Base-by-base conservation (phyloP, 2,888 invertebrate species). In the Alloscopus bannaensis region DNA sequence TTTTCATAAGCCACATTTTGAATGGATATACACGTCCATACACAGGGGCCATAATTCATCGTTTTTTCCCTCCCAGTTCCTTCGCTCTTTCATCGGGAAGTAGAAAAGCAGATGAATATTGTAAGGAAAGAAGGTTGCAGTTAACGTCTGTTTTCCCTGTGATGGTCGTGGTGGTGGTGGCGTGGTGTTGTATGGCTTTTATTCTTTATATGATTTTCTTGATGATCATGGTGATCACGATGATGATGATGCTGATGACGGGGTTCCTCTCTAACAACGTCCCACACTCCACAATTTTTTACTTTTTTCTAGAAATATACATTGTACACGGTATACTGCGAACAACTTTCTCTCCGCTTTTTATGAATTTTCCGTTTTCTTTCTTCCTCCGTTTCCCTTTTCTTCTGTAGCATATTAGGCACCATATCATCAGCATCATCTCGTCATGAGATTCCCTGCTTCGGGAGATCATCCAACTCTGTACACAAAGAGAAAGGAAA, bases 361-460 rank as follows among this genome's bases (percentile, higher is more conserved):
- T 66, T 75, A 66, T 75, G 66, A 75, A 73, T 59, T 75, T 75
- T 50, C 75, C 73, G 64, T 73, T 75, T 75, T 66, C 59, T 75
- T 68, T 75, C 66, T 68, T 50, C 59, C 60, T 66, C 57, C 60
- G 47, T 66, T 20, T 28, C 20, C 60, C 29, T 57, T 65, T n/a
- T 45, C 42, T 20, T 40, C 45, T 28, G 52, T n/a, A 62, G 22
- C 26, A 42, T 42, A 62, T 40, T 62, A 40, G 62, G n/a, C 40
- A 40, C 18, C 26, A 57, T 57, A 26, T 18, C 52, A 57, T 31
- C 31, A 45, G 3, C 45, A 29, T 57, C 57, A 29, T 24, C 55
- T 18, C 45, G 18, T 11, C 45, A 4, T n/a, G 45, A 45, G 45
- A 45, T 45, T 3, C 45, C 13, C 8, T n/a, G 18, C n/a, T 45